A percentile compares a stretch with the other conserved stretches of the same genome.
Conservation (phyloP, 2,888 invertebrate species). For the Eupithecia centaureata region DNA sequence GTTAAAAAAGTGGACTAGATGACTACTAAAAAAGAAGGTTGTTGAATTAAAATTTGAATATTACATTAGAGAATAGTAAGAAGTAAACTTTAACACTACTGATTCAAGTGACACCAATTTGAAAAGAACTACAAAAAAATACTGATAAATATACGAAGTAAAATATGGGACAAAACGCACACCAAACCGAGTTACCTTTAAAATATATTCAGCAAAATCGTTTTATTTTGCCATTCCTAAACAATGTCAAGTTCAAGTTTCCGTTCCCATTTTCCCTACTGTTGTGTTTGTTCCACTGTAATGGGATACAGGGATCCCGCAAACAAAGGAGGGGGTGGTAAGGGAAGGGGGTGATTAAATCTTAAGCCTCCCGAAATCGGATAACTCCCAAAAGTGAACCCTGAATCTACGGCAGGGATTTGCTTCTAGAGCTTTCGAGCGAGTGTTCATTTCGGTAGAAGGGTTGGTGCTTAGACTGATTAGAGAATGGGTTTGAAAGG, state of each 20-base stretch:
- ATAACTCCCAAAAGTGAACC: constrained; percentile 13
- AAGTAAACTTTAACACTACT: too few relatives aligned
- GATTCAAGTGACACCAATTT: too few relatives aligned
- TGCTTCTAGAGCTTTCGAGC: not conserved
- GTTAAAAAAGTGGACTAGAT: too few relatives aligned
- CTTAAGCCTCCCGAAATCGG: constrained; percentile 18
- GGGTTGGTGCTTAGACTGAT: constrained; percentile 8
- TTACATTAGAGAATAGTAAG: too few relatives aligned
- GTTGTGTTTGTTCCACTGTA: constrained; percentile 19
- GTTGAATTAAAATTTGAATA: too few relatives aligned
- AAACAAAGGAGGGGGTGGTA: not conserved
- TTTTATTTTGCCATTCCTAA: not conserved
- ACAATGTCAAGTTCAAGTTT: constrained; percentile 27
- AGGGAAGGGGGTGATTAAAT: constrained; percentile 7
- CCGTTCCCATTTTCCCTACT: constrained; percentile 13
- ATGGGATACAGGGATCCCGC: constrained; percentile 18
- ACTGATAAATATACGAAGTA: too few relatives aligned
- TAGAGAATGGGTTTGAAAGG: not conserved
- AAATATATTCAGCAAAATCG: not conserved
- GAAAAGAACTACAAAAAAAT: too few relatives aligned
- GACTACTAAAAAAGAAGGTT: too few relatives aligned
- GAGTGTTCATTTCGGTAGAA: constrained; percentile 11
- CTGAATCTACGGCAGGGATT: constrained; percentile 11
- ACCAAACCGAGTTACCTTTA: not conserved
- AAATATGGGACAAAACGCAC: not conserved